Evolutionary conservation across 2,113 vertebrate genomes (phyloP), one percentile per base, ranked within the genome.

Genomic region (Pangasianodon hypophthalmus): DNA sequence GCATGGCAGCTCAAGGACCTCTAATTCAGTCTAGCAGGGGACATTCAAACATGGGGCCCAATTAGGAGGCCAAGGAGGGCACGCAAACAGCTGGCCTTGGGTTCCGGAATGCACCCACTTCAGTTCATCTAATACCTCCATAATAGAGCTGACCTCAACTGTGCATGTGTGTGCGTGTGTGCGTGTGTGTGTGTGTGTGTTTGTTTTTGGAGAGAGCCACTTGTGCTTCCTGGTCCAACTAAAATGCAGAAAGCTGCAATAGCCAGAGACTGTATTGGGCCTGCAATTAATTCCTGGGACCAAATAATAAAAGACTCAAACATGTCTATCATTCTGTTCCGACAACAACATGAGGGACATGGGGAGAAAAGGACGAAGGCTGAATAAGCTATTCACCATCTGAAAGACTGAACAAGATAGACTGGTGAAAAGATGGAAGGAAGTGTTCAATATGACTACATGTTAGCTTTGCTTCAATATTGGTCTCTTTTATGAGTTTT

Each of bases 51-150:
- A 88, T 62, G 82, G 88, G 88, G 69, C 88, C 91, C 92, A 93
- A 93, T 93, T 92, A 92, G 87, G 82, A 91, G 91, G 79, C 90
- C 69, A 88, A 87, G 85, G 71, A 88, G 88, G 87, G 84, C 90
- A 93, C 64, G 86, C 86, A 90, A 93, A 92, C 92, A 92, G 91
- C 92, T 93, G 92, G 92, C 88, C 92, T 90, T 89, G 88, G 90
- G 91, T 92, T 92, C 92, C 91, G 91, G 91, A 91, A 93, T 92
- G 91, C 87, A 91, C 90, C 89, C 91, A 92, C 92, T 92, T 91
- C 58, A 91, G 84, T 91, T 90, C 84, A 92, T 90, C 91, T 89
- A 93, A 93, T 90, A 91, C 90, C 87, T 85, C 87, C 79, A 91
- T 92, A 91, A 92, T 91, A 92, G 90, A 89, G 87, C 90, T 91